phyloP scores from a whole-genome alignment of 2,113 vertebrate species.

The Struthidea cinerea region DNA sequence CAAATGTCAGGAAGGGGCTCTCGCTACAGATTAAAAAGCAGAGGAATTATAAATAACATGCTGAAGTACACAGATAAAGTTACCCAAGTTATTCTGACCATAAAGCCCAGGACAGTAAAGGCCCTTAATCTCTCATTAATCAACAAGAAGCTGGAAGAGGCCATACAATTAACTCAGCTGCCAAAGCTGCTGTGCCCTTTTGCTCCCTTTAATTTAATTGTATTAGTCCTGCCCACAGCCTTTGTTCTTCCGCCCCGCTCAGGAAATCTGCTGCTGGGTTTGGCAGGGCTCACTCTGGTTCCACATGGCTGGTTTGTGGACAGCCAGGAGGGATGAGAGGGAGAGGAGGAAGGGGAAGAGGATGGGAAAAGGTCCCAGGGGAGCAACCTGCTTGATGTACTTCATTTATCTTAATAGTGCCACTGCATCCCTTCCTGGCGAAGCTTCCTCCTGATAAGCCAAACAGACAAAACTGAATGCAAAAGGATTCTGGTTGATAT shows the following conservation, averaged over 20 bases:
- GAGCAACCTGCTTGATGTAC: not conserved
- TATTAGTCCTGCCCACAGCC: not conserved
- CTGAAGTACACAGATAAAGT: not conserved
- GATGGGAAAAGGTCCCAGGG: not conserved
- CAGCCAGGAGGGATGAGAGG: not conserved
- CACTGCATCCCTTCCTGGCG: not conserved
- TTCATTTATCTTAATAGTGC: not conserved
- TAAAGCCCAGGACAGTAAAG: not conserved
- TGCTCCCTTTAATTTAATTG: constrained; percentile 39
- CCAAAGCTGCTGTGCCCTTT: not conserved
- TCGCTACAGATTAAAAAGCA: not conserved
- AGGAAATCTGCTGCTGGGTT: constrained; percentile 48
- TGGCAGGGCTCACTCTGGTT: not conserved
- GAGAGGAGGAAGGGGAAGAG: constrained; percentile 6
- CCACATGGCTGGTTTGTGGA: not conserved
- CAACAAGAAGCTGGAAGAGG: not conserved
- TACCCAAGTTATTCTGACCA: not conserved
- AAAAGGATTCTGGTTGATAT: not conserved
- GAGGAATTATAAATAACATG: not conserved
- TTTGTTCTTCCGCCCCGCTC: not conserved
- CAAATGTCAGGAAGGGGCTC: not conserved
- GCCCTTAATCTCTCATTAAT: not conserved
- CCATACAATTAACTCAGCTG: not conserved
- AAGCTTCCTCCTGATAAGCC: not conserved
- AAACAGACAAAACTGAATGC: not conserved